Conservation (phyloP, 2,888 invertebrate genomes). For the Macrosoma leucophasiata region DNA sequence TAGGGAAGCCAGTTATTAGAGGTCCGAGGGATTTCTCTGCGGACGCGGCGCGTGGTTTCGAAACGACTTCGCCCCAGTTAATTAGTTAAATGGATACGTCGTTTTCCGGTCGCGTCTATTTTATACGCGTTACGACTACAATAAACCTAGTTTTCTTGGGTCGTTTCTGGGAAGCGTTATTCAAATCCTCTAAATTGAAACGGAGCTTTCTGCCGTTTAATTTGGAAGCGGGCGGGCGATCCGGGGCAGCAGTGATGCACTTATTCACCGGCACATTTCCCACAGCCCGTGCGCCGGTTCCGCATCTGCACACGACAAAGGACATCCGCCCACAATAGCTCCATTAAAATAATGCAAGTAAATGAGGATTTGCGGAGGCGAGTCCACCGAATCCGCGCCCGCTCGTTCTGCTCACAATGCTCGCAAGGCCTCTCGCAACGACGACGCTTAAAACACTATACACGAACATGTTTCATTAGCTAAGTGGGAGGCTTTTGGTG, state of each 20-base stretch:
- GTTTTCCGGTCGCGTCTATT: constrained; percentile 43
- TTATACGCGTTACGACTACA: constrained; percentile 38
- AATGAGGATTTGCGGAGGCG: constrained; percentile 73
- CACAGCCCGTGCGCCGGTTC: constrained; percentile 54
- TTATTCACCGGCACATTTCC: constrained; percentile 67
- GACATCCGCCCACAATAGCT: constrained; percentile 72
- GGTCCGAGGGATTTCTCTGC: constrained; percentile 57
- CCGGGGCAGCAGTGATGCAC: constrained; percentile 61
- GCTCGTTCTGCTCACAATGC: constrained; percentile 55
- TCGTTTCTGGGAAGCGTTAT: constrained; percentile 32
- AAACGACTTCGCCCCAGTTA: constrained; percentile 56
- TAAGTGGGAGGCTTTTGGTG: constrained; percentile 76
- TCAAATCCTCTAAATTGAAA: constrained; percentile 49
- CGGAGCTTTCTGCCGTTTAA: constrained; percentile 49
- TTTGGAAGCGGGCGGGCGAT: constrained; percentile 48
- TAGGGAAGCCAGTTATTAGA: constrained; percentile 66
- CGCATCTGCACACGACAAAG: constrained; percentile 64
- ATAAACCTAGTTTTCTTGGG: constrained; percentile 41
- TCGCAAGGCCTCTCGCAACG: constrained; percentile 38
- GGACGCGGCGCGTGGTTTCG: constrained; percentile 46
- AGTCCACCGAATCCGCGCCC: constrained; percentile 60
- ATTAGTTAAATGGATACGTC: constrained; percentile 67
- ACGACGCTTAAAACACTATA: constrained; percentile 67
- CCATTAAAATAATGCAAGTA: constrained; percentile 77
- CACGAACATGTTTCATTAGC: constrained; percentile 77